phyloP scores from a whole-genome alignment of 2,888 invertebrate genomes.

The Macrophya alboannulata region DNA sequence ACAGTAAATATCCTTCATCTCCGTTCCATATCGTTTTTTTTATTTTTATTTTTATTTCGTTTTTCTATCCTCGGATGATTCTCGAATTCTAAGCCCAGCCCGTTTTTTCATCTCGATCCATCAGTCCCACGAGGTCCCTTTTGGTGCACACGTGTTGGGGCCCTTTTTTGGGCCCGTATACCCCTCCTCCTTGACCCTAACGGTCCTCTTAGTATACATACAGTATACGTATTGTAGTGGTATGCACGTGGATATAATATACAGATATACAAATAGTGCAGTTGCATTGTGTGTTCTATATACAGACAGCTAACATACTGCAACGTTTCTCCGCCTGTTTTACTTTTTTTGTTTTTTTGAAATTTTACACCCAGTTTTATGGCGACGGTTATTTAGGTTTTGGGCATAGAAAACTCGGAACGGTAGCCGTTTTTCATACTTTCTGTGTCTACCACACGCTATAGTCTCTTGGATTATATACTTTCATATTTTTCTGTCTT shows the following conservation, averaged over 20 bases:
- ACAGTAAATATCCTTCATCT: conserved; percentile 9
- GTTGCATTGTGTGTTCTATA: background rate
- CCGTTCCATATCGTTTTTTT: background rate
- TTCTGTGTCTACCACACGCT: background rate
- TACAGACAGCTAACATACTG: background rate
- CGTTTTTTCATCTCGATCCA: background rate
- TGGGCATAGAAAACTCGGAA: background rate
- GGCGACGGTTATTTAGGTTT: conserved; percentile 14
- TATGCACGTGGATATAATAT: no score
- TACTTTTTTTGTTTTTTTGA: background rate
- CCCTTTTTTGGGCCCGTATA: background rate
- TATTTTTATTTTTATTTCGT: no score
- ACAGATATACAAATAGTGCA: background rate
- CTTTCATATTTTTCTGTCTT: background rate
- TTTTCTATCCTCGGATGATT: no score
- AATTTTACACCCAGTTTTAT: background rate
- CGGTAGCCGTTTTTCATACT: background rate
- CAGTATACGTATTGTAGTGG: background rate
- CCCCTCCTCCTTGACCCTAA: background rate
- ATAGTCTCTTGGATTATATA: background rate
- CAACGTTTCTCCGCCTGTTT: background rate
- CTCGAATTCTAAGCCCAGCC: no score
- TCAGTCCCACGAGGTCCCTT: background rate
- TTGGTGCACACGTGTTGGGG: conserved; percentile 23
- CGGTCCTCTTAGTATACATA: background rate